Evolutionary conservation across 2,888 invertebrate species (phyloP).

Genomic region (Lasioglossum lativentre): DNA sequence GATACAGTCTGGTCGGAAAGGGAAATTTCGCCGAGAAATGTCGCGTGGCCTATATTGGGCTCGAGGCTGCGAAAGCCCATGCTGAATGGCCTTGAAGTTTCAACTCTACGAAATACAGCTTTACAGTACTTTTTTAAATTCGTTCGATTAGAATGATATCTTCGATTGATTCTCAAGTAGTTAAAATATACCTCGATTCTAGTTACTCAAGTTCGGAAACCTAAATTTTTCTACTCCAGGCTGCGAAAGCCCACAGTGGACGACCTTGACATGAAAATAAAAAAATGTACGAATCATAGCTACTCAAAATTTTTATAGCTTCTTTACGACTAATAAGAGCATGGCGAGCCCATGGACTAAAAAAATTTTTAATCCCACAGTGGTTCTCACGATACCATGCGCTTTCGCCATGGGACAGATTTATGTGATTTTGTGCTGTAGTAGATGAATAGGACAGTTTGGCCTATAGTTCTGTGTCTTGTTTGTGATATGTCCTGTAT

Average conservation of each 20-base stretch:
- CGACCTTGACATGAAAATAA: neutral
- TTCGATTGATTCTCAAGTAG: neutral
- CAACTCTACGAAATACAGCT: neutral
- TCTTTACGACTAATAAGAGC: neutral
- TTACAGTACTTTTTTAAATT: neutral
- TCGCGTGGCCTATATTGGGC: neutral
- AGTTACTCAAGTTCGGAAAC: no score
- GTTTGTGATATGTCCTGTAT: neutral
- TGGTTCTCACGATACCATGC: neutral
- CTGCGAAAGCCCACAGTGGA: constrained; percentile 1
- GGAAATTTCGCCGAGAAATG: neutral
- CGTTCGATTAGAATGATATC: neutral
- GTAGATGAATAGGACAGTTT: neutral
- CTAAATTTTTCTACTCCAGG: neutral
- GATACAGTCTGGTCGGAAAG: neutral
- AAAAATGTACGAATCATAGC: neutral
- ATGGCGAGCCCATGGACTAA: neutral
- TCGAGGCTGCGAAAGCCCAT: neutral
- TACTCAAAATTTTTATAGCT: neutral
- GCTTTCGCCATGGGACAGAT: neutral
- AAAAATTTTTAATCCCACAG: neutral
- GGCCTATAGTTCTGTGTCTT: neutral
- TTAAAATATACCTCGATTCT: neutral
- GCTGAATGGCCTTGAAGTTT: neutral
- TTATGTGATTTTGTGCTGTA: neutral